Conservation (phyloP, 2,113 vertebrate species). For the Gallinago undulata region DNA sequence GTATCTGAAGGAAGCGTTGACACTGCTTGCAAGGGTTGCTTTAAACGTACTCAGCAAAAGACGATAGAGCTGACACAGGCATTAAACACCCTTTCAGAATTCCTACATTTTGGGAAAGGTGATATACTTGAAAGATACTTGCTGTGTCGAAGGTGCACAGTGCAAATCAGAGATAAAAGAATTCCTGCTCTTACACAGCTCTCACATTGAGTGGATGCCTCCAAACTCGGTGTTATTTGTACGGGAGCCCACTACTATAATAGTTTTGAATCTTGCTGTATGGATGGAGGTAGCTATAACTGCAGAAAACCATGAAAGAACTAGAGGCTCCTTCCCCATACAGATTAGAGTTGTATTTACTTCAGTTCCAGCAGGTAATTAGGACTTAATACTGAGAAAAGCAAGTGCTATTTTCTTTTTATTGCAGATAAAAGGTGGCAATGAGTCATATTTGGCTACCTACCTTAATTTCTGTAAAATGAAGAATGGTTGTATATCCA, state of each 20-base stretch:
- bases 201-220: not conserved
- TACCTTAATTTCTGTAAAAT: not conserved
- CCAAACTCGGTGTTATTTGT: not conserved
- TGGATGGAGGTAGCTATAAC: not conserved
- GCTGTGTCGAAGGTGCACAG: not conserved
- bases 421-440: not conserved
- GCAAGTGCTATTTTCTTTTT: not conserved
- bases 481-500: not conserved
- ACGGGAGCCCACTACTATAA: not conserved
- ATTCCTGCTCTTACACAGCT: not conserved
- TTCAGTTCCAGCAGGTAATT: not conserved
- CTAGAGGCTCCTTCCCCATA: not conserved
- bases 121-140: not conserved
- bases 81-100: not conserved
- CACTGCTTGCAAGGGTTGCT: not conserved
- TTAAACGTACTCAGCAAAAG: not conserved
- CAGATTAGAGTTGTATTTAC: not conserved
- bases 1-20: not conserved
- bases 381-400: not conserved
- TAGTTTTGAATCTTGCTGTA: not conserved
- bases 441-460: not conserved
- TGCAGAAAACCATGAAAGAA: not conserved
- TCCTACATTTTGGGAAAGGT: not conserved
- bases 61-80: not conserved
- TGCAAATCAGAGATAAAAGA: not conserved